phyloP scores from a whole-genome alignment of 2,797 vertebrate species.

The Neopelma chrysocephalum region DNA sequence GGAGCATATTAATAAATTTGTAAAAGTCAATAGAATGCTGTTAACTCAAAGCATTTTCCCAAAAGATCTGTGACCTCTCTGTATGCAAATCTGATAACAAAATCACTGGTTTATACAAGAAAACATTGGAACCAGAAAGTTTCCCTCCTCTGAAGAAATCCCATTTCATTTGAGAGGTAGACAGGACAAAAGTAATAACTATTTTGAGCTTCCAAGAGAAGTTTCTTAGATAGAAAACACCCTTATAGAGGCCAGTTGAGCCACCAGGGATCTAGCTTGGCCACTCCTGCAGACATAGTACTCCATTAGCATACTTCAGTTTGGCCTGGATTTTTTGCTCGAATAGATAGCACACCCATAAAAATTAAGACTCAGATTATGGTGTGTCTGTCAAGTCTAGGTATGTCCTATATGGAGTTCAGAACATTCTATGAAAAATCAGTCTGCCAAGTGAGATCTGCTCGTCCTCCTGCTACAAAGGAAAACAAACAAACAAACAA shows the following conservation, averaged over 20 bases:
- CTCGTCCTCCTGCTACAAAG: background rate
- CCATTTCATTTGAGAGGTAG: background rate
- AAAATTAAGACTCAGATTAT: background rate
- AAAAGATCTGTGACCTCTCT: background rate
- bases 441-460: background rate
- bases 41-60: background rate
- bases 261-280: background rate
- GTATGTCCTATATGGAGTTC: background rate
- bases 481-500: rapidly evolving
- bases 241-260: background rate
- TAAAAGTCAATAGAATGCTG: background rate
- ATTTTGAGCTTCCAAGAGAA: background rate
- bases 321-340: background rate
- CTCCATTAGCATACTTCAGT: background rate
- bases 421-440: background rate
- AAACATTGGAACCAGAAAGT: background rate
- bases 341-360: background rate
- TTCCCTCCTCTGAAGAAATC: background rate
- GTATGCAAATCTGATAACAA: background rate
- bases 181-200: background rate
- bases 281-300: background rate
- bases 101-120: background rate
- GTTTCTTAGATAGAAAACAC: background rate
- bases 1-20: background rate
- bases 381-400: too few species aligned